Base-by-base conservation (phyloP, 2,888 invertebrate genomes). In the Apoda limacodes region DNA sequence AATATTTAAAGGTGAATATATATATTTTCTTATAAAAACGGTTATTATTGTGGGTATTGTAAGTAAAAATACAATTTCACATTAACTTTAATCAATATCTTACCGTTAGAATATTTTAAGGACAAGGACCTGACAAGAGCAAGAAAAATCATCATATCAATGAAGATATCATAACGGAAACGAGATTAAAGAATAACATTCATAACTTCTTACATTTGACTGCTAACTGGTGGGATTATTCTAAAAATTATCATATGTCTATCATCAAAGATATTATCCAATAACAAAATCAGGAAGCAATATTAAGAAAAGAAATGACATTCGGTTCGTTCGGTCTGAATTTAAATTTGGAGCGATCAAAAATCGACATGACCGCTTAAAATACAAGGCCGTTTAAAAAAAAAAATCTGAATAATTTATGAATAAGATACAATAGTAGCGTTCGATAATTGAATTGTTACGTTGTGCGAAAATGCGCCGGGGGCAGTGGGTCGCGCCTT, bases 131-230 rank as follows among this genome's bases (percentile, higher is more conserved):
- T 45, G 32, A 48, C 37, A 55, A 42, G 50, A 55, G 40, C 52
- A 47, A 30, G 45, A 40, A 54, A 52, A 42, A 57, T 62, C 59
- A 64, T 63, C 59, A 65, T 62, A 66, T 68, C 60, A 68, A 76
- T 65, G 52, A 57, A 55, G 46, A 53, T 59, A 17, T 6, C 58
- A 60, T 57, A 68, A 70, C 66, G 64, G 70, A 59, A 63, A 60
- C 58, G 58, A 61, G 57, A 80, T 80, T 60, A 52, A 78, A 80
- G 61, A 78, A 78, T 76, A 80, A 80, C 76, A 74, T 63, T 47
- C 48, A 50, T 61, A 57, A 52, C 50, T 57, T 50, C 52, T 44
- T 47, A 45, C 42, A 43, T 48, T 48, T 43, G 44, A 53, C 49
- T 44, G 41, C 42, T 52, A 55, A 65, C 65, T 55, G 60, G 50